Base-by-base conservation (phyloP, 2,888 invertebrate species). In the Amphiduros pacificus region DNA sequence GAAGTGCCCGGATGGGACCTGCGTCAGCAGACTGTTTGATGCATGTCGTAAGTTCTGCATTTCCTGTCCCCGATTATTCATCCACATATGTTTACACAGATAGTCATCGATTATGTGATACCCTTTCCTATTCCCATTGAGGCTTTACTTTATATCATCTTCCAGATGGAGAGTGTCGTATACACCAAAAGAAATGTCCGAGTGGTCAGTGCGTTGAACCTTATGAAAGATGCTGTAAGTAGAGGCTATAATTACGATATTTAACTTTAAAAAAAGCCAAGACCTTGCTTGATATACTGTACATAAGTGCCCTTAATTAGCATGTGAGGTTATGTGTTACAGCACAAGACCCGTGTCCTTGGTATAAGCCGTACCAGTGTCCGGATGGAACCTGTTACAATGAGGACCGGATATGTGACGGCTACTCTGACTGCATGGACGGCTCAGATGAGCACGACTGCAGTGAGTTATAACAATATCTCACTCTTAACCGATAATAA, bases 201-300 rank as follows among this genome's bases (percentile, higher is more conserved):
- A 58, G 32, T 32, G 36, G 50, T n/a, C 29, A 32, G 26, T 58
- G 58, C 31, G 58, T 58, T 6, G 31, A 31, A n/a, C 29, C 11
- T 4, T 58, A 40, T 50, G 58, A 58, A 36, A 31, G 58, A 50
- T 58, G 58, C 36, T 51, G 58, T 58, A 36, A 58, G 58, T 58
- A 50, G 20, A 20, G 6, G 5, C 36, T 36, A 17, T 36, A 36
- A 36, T 11, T 11, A 36, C 9, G 36, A 11, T n/a, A n/a, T n/a
- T n/a, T n/a, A n/a, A n/a, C n/a, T n/a, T n/a, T n/a, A n/a, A n/a
- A 36, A 11, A 17, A 36, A 36, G 36, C 11, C 11, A 11, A 36
- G 11, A 44, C 5, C 44, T 4, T 11, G n/a, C 4, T 9, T 44
- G 6, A 44, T 22, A 44, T 44, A 44, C 9, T 6, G 4, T 11